phyloP scores from a whole-genome alignment of 1,140 invertebrate species.

The Glossosoma conforme region DNA sequence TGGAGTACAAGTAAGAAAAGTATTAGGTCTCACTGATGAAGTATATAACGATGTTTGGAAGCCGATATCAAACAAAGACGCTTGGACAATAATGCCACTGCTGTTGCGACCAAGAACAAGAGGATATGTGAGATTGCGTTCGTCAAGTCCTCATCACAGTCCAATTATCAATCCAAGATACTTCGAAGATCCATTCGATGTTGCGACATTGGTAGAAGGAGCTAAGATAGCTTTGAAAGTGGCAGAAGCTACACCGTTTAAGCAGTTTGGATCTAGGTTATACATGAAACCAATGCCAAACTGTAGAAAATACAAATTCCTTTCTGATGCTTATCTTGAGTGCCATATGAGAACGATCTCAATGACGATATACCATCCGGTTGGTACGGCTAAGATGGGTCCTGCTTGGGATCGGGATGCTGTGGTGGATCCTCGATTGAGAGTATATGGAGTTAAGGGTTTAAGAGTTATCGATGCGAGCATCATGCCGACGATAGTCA shows the following conservation, averaged over 20 bases:
- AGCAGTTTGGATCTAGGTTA: slow-evolving; percentile 72
- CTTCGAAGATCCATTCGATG: slow-evolving; percentile 71
- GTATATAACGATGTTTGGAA: slow-evolving; percentile 67
- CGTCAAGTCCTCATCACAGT: slow-evolving; percentile 75
- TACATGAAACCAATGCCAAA: slow-evolving; percentile 70
- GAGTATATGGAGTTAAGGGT: slow-evolving; percentile 70
- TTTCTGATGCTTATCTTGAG: slow-evolving; percentile 75
- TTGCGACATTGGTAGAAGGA: slow-evolving; percentile 75
- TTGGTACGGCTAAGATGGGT: slow-evolving; percentile 82
- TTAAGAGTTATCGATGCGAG: slow-evolving; percentile 82
- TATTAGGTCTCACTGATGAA: slow-evolving; percentile 76
- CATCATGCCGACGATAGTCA: slow-evolving; percentile 81
- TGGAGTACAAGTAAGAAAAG: slow-evolving; percentile 67
- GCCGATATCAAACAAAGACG: slow-evolving; percentile 52
- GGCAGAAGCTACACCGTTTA: slow-evolving; percentile 69
- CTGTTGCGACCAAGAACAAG: slow-evolving; percentile 73
- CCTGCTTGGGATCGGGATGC: slow-evolving; percentile 65
- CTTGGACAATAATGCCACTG: slow-evolving; percentile 80
- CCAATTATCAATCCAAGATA: slow-evolving; percentile 89
- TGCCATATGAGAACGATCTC: slow-evolving; percentile 79
- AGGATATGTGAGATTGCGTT: slow-evolving; percentile 69
- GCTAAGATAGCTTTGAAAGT: slow-evolving; percentile 68
- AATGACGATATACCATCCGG: slow-evolving; percentile 83
- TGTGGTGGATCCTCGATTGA: slow-evolving; percentile 75
- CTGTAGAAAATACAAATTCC: slow-evolving; percentile 68